Evolutionary conservation across 2,888 invertebrate species (phyloP), one percentile per base, ranked within the genome.

Genomic region (Nysson spinosus): DNA sequence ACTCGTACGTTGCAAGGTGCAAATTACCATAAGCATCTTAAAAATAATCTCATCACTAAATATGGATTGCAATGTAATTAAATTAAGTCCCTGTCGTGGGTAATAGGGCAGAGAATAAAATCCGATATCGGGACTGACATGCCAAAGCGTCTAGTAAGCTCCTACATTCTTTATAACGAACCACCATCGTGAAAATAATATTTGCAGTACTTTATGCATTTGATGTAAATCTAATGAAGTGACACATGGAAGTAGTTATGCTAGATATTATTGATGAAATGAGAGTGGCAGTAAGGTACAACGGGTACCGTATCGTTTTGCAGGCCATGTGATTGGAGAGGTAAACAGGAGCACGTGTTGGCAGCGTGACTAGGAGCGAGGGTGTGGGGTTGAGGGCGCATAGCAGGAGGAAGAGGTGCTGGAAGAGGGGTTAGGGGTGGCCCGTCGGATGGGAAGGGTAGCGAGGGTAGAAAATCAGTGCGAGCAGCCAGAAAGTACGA

Each of bases 331-430:
- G 81, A 82, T 75, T 63, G 70, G 69, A 65, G 78, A 79, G 80
- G 85, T 85, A 85, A 85, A 86, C 84, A 86, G 80, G 79, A 86
- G 83, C 86, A 86, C 86, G 86, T 86, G 86, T 81, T 78, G 78
- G 72, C 81, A 72, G 84, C 83, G 80, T 82, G 80, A 79, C 79
- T 79, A 64, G 64, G 72, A 66, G 64, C 63, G 72, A 63, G 63
- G 69, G 63, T 55, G 66, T 50, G 71, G 66, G 66, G 65, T 52
- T 65, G 76, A 44, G 61, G 66, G 51, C 35, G 70, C 63, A 58
- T 52, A 49, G 57, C 22, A 46, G 55, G 51, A 57, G 46, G 44
- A 17, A 19, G 51, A 46, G 46, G 28, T 49, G 49, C 35, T 46
- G 52, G 26, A 28, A 63, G 47, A 30, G 51, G 57, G 12, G 40